phyloP scores from a whole-genome alignment of 2,797 vertebrate genomes.

The Pangasius larnaudii region DNA sequence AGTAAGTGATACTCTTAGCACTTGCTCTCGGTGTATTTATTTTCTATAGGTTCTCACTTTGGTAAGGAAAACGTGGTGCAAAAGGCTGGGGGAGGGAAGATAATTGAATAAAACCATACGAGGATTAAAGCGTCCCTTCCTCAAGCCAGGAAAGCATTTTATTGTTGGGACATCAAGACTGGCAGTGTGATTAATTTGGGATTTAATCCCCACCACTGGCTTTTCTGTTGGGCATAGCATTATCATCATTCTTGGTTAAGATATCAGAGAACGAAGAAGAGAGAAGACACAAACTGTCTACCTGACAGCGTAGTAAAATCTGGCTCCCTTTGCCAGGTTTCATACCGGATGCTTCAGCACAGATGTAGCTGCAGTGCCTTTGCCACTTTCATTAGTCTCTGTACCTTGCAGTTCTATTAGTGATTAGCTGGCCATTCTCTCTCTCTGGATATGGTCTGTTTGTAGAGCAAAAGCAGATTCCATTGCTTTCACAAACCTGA shows the following conservation, averaged over 20 bases:
- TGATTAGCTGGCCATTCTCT: background rate
- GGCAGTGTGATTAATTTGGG: constrained; percentile 26
- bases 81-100: background rate
- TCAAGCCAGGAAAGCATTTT: constrained; percentile 1
- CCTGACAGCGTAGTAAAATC: constrained; percentile 24
- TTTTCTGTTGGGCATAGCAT: constrained; percentile 4
- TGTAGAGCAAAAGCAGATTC: background rate
- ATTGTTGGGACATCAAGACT: constrained; percentile 12
- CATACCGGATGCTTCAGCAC: background rate
- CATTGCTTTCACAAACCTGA: constrained; percentile 14
- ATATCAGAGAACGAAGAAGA: constrained; percentile 5
- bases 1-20: background rate
- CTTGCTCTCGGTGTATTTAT: background rate
- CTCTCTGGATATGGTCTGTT: background rate
- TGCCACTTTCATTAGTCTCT: constrained; percentile 25
- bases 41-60: background rate
- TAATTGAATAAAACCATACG: background rate
- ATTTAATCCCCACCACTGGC: constrained; percentile 8
- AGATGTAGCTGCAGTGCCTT: constrained; percentile 10
- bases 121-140: background rate
- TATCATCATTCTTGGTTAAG: constrained; percentile 9
- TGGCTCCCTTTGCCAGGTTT: constrained; percentile 10
- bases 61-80: background rate
- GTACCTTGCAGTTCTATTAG: constrained; percentile 23
- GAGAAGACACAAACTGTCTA: background rate